These are phyloP conservation scores for Aricia artaxerxes DNA, from an alignment of 2,888 invertebrate genomes.

Conservation along the genomic window DNA sequence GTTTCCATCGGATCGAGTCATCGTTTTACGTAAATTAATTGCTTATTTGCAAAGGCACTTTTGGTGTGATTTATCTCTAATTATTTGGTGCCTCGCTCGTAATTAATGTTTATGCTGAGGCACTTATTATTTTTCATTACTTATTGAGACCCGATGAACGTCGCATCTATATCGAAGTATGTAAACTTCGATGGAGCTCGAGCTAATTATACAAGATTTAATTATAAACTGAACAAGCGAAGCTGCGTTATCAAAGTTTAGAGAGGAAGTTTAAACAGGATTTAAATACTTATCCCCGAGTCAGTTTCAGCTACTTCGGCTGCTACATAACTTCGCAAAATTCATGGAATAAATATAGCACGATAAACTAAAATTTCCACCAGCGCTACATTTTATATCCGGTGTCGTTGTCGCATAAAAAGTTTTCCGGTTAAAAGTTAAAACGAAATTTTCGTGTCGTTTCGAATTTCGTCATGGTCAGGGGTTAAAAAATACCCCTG, in stretches of 20 bases:
- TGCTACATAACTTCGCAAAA: not conserved
- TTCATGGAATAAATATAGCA: not conserved
- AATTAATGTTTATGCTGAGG: not conserved
- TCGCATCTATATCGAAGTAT: not conserved
- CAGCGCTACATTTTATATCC: not conserved
- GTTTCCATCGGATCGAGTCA: conserved; percentile 5
- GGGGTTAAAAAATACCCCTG: not conserved
- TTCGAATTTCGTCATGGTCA: not conserved
- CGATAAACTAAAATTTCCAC: not conserved
- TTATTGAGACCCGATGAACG: not conserved
- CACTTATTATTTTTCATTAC: not conserved
- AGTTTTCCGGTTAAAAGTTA: not conserved
- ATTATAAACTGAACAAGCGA: conserved; percentile 6
- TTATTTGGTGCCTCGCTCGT: conserved; percentile 3
- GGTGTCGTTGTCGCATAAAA: not conserved
- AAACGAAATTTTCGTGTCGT: not conserved
- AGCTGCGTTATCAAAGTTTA: conserved; percentile 12
- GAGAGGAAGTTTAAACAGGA: conserved; percentile 20
- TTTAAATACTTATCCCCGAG: conserved; percentile 11
- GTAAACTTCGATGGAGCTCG: conserved; percentile 1
- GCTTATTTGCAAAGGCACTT: not conserved
- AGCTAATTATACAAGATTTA: conserved; percentile 10
- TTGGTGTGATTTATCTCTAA: not conserved
- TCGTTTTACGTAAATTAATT: conserved; percentile 5
- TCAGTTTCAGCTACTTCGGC: conserved; percentile 24